Percentiles rank a stretch among this genome's conserved stretches.
Evolutionary conservation across 2,888 invertebrate species (phyloP).

Genomic region (Agonopterix heracliana): DNA sequence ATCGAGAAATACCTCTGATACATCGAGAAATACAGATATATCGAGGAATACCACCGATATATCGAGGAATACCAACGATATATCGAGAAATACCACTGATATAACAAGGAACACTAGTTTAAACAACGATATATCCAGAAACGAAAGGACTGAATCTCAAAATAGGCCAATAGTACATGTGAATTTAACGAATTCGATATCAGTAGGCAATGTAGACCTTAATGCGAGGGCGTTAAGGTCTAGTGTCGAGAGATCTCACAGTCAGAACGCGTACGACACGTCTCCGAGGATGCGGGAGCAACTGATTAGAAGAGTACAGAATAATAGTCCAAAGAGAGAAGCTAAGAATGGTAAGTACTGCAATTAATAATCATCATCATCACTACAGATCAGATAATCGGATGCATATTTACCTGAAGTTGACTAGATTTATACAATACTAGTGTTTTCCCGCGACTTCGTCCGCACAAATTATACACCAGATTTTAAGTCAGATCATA

Average conservation of each 20-base stretch:
- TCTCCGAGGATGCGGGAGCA: slow-evolving; percentile 34
- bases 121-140: not conserved
- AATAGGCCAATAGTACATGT: slow-evolving; percentile 1
- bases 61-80: not conserved
- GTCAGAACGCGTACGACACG: slow-evolving; percentile 54
- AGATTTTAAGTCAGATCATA: too few relatives aligned
- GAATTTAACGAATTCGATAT: slow-evolving; percentile 8
- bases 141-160: not conserved
- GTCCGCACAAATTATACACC: too few relatives aligned
- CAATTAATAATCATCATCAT: too few relatives aligned
- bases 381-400: too few relatives aligned
- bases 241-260: slow-evolving; percentile 51
- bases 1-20: not conserved
- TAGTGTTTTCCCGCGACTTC: too few relatives aligned
- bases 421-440: too few relatives aligned
- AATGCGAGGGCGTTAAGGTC: slow-evolving; percentile 26
- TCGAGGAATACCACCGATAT: not conserved
- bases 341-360: slow-evolving; percentile 43
- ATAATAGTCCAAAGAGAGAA: slow-evolving; percentile 46
- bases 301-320: slow-evolving; percentile 33
- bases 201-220: slow-evolving; percentile 22
- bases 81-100: not conserved
- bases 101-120: not conserved
- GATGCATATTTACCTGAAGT: too few relatives aligned
- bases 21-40: not conserved